Conservation (phyloP, 2,113 vertebrate species). For the Notothenia coriiceps region DNA sequence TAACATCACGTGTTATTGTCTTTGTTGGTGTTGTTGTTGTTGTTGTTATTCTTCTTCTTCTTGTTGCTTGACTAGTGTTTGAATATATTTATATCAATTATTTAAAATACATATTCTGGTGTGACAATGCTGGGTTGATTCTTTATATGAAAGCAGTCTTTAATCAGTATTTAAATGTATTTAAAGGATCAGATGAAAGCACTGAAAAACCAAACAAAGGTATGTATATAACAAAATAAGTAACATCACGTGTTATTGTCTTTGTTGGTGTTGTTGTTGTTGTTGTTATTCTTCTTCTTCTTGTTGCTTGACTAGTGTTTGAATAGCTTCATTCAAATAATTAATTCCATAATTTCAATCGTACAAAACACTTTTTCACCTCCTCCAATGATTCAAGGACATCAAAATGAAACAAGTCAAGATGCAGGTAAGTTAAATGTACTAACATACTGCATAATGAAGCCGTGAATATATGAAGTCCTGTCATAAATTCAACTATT, state of each 20-base stretch:
- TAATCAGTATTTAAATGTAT: not conserved
- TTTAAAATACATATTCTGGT: too few relatives aligned
- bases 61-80: not conserved
- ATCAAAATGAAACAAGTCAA: fast-evolving
- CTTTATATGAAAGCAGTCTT: not conserved
- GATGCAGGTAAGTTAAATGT: conserved; percentile 22
- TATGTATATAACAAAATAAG: conserved; percentile 2
- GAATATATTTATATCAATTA: not conserved
- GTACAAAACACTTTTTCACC: fast-evolving
- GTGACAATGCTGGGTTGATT: not conserved
- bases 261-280: too few relatives aligned
- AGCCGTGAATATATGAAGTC: not conserved
- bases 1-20: not conserved
- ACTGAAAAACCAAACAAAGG: not conserved
- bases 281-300: not conserved
- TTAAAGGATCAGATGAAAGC: not conserved
- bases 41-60: not conserved
- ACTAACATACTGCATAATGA: not conserved
- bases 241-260: not conserved
- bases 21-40: too few relatives aligned
- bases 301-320: not conserved
- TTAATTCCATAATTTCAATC: not conserved
- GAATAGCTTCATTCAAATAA: not conserved
- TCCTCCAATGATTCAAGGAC: fast-evolving
- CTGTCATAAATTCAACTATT: not conserved